Percentiles rank a stretch among this genome's conserved stretches.
phyloP scores from a whole-genome alignment of 1,140 invertebrate species.

The Drosophila carrolli region DNA sequence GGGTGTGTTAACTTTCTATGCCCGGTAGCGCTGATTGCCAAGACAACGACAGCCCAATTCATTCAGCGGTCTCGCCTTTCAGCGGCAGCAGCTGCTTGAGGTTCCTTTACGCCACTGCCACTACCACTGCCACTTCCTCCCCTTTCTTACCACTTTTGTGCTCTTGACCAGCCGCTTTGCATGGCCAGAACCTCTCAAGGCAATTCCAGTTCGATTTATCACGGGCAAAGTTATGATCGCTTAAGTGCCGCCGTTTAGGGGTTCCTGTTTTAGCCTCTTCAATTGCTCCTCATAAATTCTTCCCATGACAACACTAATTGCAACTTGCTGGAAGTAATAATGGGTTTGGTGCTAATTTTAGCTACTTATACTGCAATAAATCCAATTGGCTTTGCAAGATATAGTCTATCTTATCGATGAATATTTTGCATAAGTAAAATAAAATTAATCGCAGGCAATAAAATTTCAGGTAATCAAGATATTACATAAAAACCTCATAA shows the following conservation, averaged over 20 bases:
- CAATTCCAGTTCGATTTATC: slow-evolving; percentile 75
- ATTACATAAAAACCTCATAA: too few relatives aligned
- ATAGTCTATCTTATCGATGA: slow-evolving; percentile 1
- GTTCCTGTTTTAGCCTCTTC: slow-evolving; percentile 36
- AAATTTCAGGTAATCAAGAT: background rate
- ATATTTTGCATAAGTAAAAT: background rate
- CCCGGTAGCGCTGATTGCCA: slow-evolving; percentile 77
- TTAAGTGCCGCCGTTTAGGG: slow-evolving; percentile 76
- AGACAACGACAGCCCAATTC: slow-evolving; percentile 69
- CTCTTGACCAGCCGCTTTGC: slow-evolving; percentile 47
- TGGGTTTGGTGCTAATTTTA: slow-evolving; percentile 10
- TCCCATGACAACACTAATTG: slow-evolving; percentile 72
- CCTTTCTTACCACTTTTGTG: background rate
- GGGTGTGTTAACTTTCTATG: slow-evolving; percentile 72
- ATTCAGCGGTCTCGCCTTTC: slow-evolving; percentile 65
- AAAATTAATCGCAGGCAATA: background rate
- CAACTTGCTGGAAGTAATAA: slow-evolving; percentile 25
- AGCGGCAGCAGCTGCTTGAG: slow-evolving; percentile 49
- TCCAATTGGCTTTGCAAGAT: slow-evolving; percentile 8
- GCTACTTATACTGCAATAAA: slow-evolving; percentile 26
- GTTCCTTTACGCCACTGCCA: slow-evolving; percentile 13
- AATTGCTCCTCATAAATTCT: slow-evolving; percentile 64
- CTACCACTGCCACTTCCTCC: slow-evolving; percentile 12
- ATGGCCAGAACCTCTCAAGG: slow-evolving; percentile 53
- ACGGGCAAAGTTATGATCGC: slow-evolving; percentile 73